Conservation (phyloP, 37 sponge, comb jelly and placozoan genomes). For the Eunapius fragilis region DNA sequence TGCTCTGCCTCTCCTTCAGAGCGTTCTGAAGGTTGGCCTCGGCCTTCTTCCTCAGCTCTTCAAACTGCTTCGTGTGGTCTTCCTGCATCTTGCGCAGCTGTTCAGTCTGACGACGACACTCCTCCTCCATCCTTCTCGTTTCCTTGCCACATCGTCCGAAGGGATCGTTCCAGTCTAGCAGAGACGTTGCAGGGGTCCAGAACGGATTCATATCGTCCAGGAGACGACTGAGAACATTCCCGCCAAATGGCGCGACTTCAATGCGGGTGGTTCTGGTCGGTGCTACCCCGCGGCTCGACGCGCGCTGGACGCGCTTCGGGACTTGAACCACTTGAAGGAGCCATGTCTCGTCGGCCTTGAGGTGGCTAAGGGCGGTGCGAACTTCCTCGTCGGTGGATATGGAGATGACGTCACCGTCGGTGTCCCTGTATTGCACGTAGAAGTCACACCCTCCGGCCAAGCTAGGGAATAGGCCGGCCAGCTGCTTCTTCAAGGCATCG, state of each 20-base stretch:
- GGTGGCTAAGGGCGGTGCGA: constrained; percentile 16
- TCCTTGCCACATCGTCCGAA: not conserved
- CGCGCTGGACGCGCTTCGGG: not conserved
- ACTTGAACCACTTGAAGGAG: constrained; percentile 4
- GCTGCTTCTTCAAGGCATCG: constrained; percentile 22
- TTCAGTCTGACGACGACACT: not conserved
- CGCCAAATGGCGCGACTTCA: not conserved
- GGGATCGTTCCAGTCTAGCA: not conserved
- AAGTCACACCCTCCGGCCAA: constrained; percentile 72
- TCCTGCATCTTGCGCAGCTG: not conserved
- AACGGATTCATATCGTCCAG: constrained; percentile 16
- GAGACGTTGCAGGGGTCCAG: constrained; percentile 6
- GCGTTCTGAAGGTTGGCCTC: not conserved
- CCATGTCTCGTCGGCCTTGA: constrained; percentile 8
- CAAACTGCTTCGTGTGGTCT: constrained; percentile 14
- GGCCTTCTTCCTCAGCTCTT: constrained; percentile 14
- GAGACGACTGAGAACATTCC: not conserved
- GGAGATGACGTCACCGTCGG: constrained; percentile 53
- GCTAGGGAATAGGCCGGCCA: constrained; percentile 77
- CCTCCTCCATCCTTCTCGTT: not conserved
- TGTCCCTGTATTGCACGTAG: constrained; percentile 24
- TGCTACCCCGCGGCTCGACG: not conserved
- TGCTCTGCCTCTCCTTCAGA: not conserved
- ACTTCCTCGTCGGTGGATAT: constrained; percentile 52
- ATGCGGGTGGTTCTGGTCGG: not conserved